Percentiles rank a stretch among this genome's conserved stretches.
Evolutionary conservation across 2,888 invertebrate genomes (phyloP).

Genomic region (Agelastica alni): DNA sequence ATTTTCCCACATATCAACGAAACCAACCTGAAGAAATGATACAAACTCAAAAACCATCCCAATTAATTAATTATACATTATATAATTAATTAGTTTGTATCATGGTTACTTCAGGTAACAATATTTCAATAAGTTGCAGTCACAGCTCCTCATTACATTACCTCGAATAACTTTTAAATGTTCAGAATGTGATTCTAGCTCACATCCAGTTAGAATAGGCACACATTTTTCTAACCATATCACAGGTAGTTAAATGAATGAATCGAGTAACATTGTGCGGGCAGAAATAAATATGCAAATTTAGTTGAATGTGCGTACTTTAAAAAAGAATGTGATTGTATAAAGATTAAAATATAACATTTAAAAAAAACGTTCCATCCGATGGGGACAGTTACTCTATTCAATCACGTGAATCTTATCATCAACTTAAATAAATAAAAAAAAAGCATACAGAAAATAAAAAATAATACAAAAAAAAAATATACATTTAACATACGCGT

Average conservation of each 20-base stretch:
- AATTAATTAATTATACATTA: neutral
- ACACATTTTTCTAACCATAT: slow-evolving; percentile 52
- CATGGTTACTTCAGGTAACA: slow-evolving; percentile 12
- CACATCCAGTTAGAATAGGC: slow-evolving; percentile 53
- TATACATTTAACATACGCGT: slow-evolving; percentile 18
- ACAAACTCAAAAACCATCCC: slow-evolving; percentile 10
- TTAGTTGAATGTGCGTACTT: no score
- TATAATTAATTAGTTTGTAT: slow-evolving; percentile 9
- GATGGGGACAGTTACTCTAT: slow-evolving; percentile 20
- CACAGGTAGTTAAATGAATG: slow-evolving; percentile 43
- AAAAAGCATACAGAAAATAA: slow-evolving; percentile 30
- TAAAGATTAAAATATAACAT: no score
- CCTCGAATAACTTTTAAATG: slow-evolving; percentile 36
- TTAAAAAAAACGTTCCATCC: no score
- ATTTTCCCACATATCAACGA: slow-evolving; percentile 28
- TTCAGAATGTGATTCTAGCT: slow-evolving; percentile 42
- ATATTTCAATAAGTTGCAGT: slow-evolving; percentile 52
- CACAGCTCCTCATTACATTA: slow-evolving; percentile 52
- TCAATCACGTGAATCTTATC: slow-evolving; percentile 30
- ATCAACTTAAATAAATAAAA: slow-evolving; percentile 36
- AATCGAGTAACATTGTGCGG: slow-evolving; percentile 24
- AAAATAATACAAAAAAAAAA: slow-evolving; percentile 33
- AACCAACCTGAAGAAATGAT: slow-evolving; percentile 19
- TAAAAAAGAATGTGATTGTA: no score
- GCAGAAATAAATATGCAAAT: no score